phyloP scores from a whole-genome alignment of 2,888 invertebrate species.

The Pollenia amentaria region DNA sequence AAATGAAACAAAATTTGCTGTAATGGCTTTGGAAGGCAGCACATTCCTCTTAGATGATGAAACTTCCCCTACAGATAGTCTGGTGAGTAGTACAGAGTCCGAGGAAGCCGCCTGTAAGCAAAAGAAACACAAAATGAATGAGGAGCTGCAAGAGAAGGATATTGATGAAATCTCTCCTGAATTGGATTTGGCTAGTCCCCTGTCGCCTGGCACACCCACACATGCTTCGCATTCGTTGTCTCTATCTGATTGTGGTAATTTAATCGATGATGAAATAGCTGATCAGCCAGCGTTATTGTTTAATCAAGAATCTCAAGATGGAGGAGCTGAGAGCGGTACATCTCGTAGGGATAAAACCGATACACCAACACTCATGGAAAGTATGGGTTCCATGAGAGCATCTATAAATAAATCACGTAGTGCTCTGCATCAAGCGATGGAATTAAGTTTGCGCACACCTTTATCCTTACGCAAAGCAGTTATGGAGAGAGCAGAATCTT shows the following conservation, averaged over 20 bases:
- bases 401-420: slow-evolving; percentile 80
- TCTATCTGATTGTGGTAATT: slow-evolving; percentile 90
- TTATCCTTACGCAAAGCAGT: slow-evolving; percentile 82
- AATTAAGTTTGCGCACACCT: slow-evolving; percentile 84
- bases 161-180: slow-evolving; percentile 85
- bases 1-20: slow-evolving; percentile 88
- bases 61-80: slow-evolving; percentile 92
- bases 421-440: slow-evolving; percentile 84
- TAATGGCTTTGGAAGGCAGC: slow-evolving; percentile 89
- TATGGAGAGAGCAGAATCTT: slow-evolving; percentile 88
- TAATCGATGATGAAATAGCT: slow-evolving; percentile 95
- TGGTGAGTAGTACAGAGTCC: slow-evolving; percentile 86
- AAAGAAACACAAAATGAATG: slow-evolving; percentile 83
- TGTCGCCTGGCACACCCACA: slow-evolving; percentile 91
- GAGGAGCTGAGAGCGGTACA: slow-evolving; percentile 76
- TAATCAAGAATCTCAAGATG: slow-evolving; percentile 86
- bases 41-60: slow-evolving; percentile 91
- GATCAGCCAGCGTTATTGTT: slow-evolving; percentile 94
- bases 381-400: slow-evolving; percentile 82
- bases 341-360: slow-evolving; percentile 85
- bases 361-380: slow-evolving; percentile 84
- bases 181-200: slow-evolving; percentile 85
- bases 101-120: slow-evolving; percentile 82
- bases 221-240: slow-evolving; percentile 92
- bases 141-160: slow-evolving; percentile 85